Conservation (phyloP, 2,113 vertebrate species). For the Oriolus oriolus region DNA sequence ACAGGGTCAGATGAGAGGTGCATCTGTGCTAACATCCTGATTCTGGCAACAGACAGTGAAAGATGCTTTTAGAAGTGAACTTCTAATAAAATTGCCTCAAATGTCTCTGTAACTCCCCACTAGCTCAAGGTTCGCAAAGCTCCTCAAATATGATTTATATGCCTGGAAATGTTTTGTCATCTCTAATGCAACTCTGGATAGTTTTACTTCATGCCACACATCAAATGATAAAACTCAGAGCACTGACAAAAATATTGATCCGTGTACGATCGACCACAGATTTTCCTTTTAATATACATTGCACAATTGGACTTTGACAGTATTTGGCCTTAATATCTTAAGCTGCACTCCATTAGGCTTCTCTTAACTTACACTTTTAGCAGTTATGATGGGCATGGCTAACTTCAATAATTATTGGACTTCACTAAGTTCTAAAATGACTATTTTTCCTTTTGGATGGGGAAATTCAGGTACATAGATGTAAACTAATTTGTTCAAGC, state of each 20-base stretch:
- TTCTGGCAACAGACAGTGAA: background rate
- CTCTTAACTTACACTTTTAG: background rate
- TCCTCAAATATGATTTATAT: background rate
- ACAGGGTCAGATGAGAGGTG: background rate
- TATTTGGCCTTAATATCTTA: background rate
- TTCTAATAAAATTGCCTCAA: background rate
- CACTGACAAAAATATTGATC: background rate
- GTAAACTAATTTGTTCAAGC: background rate
- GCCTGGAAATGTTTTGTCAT: background rate
- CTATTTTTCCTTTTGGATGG: background rate
- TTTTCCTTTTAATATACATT: background rate
- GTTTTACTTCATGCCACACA: background rate
- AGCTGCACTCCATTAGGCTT: background rate
- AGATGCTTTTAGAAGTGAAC: background rate
- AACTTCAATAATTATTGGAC: background rate
- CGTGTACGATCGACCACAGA: rapidly evolving
- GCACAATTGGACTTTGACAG: background rate
- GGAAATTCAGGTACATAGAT: background rate
- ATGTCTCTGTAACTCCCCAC: background rate
- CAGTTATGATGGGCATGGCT: background rate
- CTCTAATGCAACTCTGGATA: background rate
- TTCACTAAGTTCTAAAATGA: background rate
- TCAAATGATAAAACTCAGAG: background rate
- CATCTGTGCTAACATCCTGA: background rate
- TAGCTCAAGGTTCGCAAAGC: background rate